These are phyloP conservation scores for Oopsacas minuta DNA, from an alignment of 37 sponge, comb jelly and placozoan genomes.

Conservation along the genomic window DNA sequence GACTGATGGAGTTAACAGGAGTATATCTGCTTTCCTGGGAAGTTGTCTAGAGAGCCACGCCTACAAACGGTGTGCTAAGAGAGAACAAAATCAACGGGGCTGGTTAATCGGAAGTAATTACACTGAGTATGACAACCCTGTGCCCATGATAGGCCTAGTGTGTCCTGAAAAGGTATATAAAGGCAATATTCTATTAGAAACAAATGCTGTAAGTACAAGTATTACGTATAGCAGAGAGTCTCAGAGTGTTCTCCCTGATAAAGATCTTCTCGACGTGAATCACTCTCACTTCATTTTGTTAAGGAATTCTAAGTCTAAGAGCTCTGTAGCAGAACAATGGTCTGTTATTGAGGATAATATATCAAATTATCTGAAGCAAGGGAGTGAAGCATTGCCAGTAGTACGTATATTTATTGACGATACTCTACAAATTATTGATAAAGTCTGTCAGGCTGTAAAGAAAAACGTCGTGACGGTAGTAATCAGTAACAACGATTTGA, in stretches of 20 bases:
- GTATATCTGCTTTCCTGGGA: background rate
- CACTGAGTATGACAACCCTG: background rate
- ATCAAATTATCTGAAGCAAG: background rate
- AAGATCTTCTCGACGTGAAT: background rate
- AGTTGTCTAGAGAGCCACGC: slow-evolving; percentile 10
- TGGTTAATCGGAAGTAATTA: background rate
- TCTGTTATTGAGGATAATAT: background rate
- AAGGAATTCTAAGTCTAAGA: background rate
- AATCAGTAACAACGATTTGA: background rate
- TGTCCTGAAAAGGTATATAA: background rate
- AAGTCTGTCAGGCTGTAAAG: background rate
- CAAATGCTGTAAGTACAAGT: background rate
- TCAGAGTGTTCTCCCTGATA: background rate
- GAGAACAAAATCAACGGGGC: background rate
- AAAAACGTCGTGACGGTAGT: background rate
- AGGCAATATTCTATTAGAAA: background rate
- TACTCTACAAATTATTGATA: background rate
- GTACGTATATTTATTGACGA: background rate
- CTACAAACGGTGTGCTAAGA: slow-evolving; percentile 1
- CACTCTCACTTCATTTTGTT: background rate
- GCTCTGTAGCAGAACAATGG: background rate
- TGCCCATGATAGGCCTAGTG: background rate
- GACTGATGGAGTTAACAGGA: slow-evolving; percentile 1
- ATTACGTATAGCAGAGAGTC: background rate
- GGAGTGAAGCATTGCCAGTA: background rate